A percentile compares a stretch with the other conserved stretches of the same genome.
Conservation (phyloP, 2,113 vertebrate species). For the Lutjanus erythropterus region DNA sequence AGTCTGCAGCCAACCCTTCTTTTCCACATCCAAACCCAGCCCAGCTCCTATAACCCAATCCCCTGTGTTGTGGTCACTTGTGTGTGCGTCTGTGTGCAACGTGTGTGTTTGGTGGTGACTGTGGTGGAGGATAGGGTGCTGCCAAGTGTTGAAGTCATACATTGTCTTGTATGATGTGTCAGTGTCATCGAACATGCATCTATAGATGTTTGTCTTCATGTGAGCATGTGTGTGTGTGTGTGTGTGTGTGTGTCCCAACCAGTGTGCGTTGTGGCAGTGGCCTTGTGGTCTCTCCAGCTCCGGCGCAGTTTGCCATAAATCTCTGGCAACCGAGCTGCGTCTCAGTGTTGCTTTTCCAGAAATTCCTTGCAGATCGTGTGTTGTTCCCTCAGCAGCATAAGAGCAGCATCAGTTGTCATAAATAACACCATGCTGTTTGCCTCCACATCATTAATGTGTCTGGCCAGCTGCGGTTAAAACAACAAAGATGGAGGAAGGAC, state of each 20-base stretch:
- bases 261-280: constrained; percentile 14
- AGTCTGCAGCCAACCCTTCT: constrained; percentile 62
- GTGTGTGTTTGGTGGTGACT: constrained; percentile 47
- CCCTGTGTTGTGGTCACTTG: constrained; percentile 76
- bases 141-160: constrained; percentile 60
- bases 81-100: constrained; percentile 26
- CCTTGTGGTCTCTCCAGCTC: constrained; percentile 52
- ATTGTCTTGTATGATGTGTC: constrained; percentile 52
- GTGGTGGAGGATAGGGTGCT: constrained; percentile 43
- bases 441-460: constrained; percentile 59
- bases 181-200: constrained; percentile 11
- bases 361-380: constrained; percentile 56
- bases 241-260: neutral
- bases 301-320: constrained; percentile 57
- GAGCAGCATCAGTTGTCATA: constrained; percentile 61
- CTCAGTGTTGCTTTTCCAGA: constrained; percentile 55
- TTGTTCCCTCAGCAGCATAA: constrained; percentile 64
- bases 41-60: constrained; percentile 60
- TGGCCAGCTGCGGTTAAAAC: constrained; percentile 39
- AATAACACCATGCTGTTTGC: constrained; percentile 63
- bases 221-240: neutral
- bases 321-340: constrained; percentile 38
- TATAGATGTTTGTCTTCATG: constrained; percentile 9
- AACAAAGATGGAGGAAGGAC: constrained; percentile 35
- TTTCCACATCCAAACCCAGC: constrained; percentile 72